Base-by-base conservation (phyloP, 2,888 invertebrate genomes). In the Orthosia gracilis region DNA sequence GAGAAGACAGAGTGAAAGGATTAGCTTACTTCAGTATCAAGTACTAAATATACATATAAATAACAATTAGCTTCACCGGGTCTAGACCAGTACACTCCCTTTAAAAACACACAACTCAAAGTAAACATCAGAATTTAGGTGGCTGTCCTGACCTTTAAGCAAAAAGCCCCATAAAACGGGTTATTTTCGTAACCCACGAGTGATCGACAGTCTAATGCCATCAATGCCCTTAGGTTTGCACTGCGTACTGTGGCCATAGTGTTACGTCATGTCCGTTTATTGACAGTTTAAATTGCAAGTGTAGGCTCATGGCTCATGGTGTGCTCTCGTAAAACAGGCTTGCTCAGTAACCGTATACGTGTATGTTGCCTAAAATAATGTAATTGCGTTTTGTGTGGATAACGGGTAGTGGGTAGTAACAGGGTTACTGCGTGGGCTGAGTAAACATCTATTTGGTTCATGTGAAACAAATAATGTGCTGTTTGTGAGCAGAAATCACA, bases 301-400 rank as follows among this genome's bases (percentile, higher is more conserved):
- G 52, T 40, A 40, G 40, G 40, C 9, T 40, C 40, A 26, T 26
- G 54, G 47, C 13, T 26, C 55, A 23, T 50, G 50, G 54, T 23
- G 50, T 45, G 50, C 73, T 57, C 15, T 26, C 58, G 67, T 79
- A 68, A 68, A 73, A 78, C 61, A 23, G 62, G 70, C 63, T 81
- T 72, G 64, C 45, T 49, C 59, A 61, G 80, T 80, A 80, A 81
- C 49, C n/a, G 50, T 61, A 81, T 68, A 76, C 55, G 81, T 69
- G 61, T 70, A 49, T 70, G 57, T 66, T 70, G 54, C 76, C 80
- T 79, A 70, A 79, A 79, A 69, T 21, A 80, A 76, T 62, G 70
- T 80, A 79, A 79, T 79, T 62, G 76, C 54, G 54, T 58, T 80
- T 65, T 79, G 79, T 79, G 79, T 80, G 62, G 15, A 50, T 66